phyloP scores from a whole-genome alignment of 1,140 invertebrate genomes.

The Samia ricini region DNA sequence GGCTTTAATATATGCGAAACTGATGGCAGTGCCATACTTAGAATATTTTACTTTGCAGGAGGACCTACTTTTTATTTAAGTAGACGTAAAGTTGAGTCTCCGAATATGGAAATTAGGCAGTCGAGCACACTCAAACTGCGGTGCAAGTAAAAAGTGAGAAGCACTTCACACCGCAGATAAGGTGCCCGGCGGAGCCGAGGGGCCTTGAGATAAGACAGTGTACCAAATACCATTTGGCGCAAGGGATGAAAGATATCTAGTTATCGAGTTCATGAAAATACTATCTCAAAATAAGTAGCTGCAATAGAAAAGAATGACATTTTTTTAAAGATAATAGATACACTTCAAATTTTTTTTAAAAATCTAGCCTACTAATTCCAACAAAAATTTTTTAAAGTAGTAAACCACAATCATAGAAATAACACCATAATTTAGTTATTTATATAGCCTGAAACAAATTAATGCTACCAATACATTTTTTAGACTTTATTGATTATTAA shows the following conservation, averaged over 20 bases:
- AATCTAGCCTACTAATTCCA: too few relatives aligned
- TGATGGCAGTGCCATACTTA: neutral
- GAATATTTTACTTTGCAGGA: neutral
- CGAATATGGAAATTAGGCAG: slow-evolving; percentile 14
- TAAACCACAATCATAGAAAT: too few relatives aligned
- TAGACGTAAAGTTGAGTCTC: neutral
- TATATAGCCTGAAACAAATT: too few relatives aligned
- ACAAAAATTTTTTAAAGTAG: too few relatives aligned
- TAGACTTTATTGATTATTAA: too few relatives aligned
- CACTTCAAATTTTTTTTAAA: too few relatives aligned
- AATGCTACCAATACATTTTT: too few relatives aligned
- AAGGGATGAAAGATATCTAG: neutral
- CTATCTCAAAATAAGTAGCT: neutral
- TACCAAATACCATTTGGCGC: slow-evolving; percentile 4
- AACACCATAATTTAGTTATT: too few relatives aligned
- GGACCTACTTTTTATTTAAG: slow-evolving; percentile 8
- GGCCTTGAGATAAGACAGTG: slow-evolving; percentile 11
- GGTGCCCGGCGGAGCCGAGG: neutral
- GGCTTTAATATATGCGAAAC: neutral
- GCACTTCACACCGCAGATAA: slow-evolving; percentile 13
- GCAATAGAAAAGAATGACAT: too few relatives aligned
- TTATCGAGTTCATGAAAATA: neutral
- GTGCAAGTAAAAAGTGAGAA: slow-evolving; percentile 7
- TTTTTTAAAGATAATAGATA: too few relatives aligned
- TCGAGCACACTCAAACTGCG: slow-evolving; percentile 1